These are phyloP conservation scores for Medauroidea extradentata DNA, from an alignment of 1,140 invertebrate genomes.

Conservation along the genomic window DNA sequence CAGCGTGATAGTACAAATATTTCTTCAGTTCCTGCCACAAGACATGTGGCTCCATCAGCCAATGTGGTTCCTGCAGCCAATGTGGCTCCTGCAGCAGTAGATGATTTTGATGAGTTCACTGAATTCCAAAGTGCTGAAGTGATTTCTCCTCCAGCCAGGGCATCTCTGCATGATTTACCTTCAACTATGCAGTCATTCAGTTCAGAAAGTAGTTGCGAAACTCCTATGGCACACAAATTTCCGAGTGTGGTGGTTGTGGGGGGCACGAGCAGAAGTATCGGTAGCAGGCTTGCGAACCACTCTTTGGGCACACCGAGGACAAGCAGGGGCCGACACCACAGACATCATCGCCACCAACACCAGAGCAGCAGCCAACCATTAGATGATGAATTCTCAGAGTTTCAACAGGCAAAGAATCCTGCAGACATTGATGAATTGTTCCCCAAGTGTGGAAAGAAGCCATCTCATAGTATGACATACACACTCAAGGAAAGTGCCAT, in stretches of 20 bases:
- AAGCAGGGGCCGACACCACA: slow-evolving; percentile 5
- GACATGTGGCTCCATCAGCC: not conserved
- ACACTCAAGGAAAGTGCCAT: slow-evolving; percentile 47
- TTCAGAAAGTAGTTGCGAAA: not conserved
- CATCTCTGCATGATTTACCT: not conserved
- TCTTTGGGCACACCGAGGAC: slow-evolving; percentile 45
- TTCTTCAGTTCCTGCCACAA: not conserved
- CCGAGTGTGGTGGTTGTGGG: slow-evolving; percentile 4
- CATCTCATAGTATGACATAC: slow-evolving; percentile 40
- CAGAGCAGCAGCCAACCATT: not conserved
- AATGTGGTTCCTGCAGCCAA: not conserved
- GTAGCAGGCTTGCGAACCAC: slow-evolving; percentile 49
- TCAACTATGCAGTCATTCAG: not conserved
- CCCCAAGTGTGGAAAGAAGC: slow-evolving; percentile 44
- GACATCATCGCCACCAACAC: slow-evolving; percentile 11
- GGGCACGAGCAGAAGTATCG: slow-evolving; percentile 30
- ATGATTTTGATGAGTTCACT: slow-evolving; percentile 52
- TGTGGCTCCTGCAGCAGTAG: not conserved
- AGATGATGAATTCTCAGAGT: slow-evolving; percentile 22
- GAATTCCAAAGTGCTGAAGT: slow-evolving; percentile 53
- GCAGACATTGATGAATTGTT: slow-evolving; percentile 33
- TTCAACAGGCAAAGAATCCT: slow-evolving; percentile 12
- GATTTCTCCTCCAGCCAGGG: not conserved
- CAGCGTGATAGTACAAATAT: too few relatives aligned
- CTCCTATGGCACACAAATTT: not conserved